phyloP scores from a whole-genome alignment of 2,888 invertebrate species.

The Rhagonycha lutea region DNA sequence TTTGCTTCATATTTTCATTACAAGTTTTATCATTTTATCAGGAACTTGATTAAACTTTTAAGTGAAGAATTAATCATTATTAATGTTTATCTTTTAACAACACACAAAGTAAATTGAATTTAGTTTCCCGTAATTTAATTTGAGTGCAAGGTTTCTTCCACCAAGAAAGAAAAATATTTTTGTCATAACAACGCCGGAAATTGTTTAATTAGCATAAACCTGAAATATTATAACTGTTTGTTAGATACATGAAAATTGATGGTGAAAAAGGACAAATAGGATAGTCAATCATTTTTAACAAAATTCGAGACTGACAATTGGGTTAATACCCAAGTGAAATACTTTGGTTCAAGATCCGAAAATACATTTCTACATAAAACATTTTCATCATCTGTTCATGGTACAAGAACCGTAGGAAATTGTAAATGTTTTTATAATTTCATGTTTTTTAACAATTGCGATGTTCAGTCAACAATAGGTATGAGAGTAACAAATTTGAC shows the following conservation, averaged over 20 bases:
- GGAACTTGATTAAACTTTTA: not conserved
- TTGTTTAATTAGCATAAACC: not conserved
- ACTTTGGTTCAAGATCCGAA: not conserved
- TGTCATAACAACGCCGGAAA: not conserved
- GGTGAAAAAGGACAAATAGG: not conserved
- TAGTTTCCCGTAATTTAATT: not conserved
- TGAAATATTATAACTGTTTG: not conserved
- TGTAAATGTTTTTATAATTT: not conserved
- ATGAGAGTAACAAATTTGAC: not conserved
- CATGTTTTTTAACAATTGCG: not conserved
- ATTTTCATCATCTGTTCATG: not conserved
- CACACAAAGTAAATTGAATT: not conserved
- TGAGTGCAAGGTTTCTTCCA: not conserved
- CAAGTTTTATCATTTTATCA: not conserved
- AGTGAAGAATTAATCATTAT: not conserved
- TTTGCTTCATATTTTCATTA: conserved; percentile 6
- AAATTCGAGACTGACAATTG: not conserved
- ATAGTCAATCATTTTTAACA: not conserved
- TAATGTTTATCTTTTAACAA: not conserved
- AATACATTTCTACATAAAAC: not conserved
- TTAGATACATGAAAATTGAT: not conserved
- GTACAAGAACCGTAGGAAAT: not conserved
- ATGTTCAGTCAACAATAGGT: not conserved
- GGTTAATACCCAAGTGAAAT: not conserved
- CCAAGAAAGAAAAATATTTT: not conserved